Evolutionary conservation across 1,140 invertebrate genomes (phyloP).

Genomic region (Zophobas morio): DNA sequence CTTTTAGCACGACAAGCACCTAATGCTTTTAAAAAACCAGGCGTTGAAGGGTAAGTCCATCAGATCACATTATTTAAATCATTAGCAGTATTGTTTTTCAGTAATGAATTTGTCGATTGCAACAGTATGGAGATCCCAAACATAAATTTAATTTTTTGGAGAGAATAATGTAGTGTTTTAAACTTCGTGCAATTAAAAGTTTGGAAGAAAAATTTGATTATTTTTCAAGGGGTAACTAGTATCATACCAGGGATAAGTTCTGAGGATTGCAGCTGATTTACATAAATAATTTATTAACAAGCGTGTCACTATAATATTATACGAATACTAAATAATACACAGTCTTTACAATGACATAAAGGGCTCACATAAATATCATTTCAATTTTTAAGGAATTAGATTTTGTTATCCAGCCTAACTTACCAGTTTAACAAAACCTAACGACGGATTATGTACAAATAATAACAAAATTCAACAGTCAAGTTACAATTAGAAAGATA

Average conservation of each 20-base stretch:
- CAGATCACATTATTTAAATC: not conserved
- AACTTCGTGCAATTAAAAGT: constrained; percentile 19
- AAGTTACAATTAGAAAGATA: constrained; percentile 2
- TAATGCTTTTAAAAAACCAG: constrained; percentile 72
- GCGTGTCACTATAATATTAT: constrained; percentile 41
- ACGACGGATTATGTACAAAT: constrained; percentile 35
- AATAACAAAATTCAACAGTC: constrained; percentile 30
- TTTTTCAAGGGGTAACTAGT: not conserved
- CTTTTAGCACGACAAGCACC: constrained; percentile 69
- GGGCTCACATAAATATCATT: constrained; percentile 48
- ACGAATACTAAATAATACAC: constrained; percentile 29
- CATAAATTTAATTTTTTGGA: constrained; percentile 69
- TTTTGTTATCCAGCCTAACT: constrained; percentile 49
- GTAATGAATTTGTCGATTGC: constrained; percentile 72
- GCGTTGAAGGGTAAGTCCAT: constrained; percentile 70
- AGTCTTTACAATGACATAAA: constrained; percentile 47
- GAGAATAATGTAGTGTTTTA: constrained; percentile 49
- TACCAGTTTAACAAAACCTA: constrained; percentile 23
- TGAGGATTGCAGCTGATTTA: constrained; percentile 18
- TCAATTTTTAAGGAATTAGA: constrained; percentile 42
- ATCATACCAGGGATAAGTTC: not conserved
- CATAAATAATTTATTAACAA: constrained; percentile 53
- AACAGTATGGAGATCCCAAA: constrained; percentile 68
- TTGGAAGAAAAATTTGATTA: constrained; percentile 2
- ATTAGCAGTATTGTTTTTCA: constrained; percentile 63